Percentiles rank a stretch among this genome's conserved stretches.
Evolutionary conservation across 1,140 invertebrate genomes (phyloP).

Genomic region (Microvelia longipes): DNA sequence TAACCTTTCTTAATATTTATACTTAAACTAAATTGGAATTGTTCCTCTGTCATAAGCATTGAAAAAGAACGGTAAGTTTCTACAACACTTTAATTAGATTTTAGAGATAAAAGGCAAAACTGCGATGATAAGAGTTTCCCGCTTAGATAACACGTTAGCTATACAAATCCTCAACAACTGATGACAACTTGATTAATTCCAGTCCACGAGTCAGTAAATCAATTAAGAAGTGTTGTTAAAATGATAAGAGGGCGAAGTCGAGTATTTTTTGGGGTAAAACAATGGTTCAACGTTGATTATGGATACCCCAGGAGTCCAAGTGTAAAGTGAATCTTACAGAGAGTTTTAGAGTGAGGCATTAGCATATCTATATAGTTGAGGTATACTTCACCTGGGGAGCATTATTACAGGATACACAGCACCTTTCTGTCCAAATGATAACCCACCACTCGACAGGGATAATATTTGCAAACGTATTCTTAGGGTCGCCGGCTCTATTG

Average conservation of each 20-base stretch:
- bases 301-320: neutral
- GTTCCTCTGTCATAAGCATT: too few species aligned
- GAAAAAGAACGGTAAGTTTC: too few species aligned
- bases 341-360: neutral
- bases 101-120: too few species aligned
- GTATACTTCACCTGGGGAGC: neutral
- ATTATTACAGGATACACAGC: neutral
- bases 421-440: neutral
- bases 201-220: neutral
- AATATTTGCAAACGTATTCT: conserved; percentile 6
- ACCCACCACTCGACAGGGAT: neutral
- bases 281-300: neutral
- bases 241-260: neutral
- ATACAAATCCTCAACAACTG: too few species aligned
- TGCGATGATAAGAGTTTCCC: too few species aligned
- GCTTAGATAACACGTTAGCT: too few species aligned
- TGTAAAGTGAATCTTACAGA: neutral
- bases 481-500: neutral
- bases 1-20: too few species aligned
- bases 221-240: neutral
- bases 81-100: too few species aligned
- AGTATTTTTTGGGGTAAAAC: neutral
- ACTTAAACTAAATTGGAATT: too few species aligned
- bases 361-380: neutral
- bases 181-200: neutral